Base-by-base conservation (phyloP, 2,888 invertebrate genomes). In the Scelioninae gen. 2 region DNA sequence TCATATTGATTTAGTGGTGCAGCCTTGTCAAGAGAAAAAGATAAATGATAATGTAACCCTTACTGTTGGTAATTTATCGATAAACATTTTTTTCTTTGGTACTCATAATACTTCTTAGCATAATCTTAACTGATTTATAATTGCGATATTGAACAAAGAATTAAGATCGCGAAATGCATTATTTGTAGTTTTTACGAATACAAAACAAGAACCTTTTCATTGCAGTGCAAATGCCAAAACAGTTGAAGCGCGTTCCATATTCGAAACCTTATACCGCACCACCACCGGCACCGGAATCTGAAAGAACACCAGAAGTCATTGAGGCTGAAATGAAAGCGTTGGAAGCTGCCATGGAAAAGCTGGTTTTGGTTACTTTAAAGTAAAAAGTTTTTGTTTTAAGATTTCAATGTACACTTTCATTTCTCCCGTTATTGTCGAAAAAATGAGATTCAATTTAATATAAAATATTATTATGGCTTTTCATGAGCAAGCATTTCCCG, bases 261-360 rank as follows among this genome's bases (percentile, higher is more conserved):
- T 89, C 89, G 67, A 90, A 92, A 11, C 89, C 90, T 15, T 94
- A 93, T 82, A 88, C 89, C 1, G 91, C 93, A 0, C 92, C 93
- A 0, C 89, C 90, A 0, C 90, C 91, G 0, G 89, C 91, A 1
- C 89, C 91, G 0, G 92, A 92, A 0, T 89, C 91, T 2, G 90
- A 91, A 3, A 88, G 93, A 45, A 88, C 91, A 16, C 94, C 94
- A 0, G 94, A 94, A 86, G 92, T 94, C 81, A 92, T 94, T 18
- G 95, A 95, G 80, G 91, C 91, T 0, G 94, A 94, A 83, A 90
- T 93, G 83, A 92, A 91, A 81, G 90, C 88, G 77, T 89, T 92
- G 18, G 94, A 95, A 78, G 88, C 89, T 1, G 92, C 92, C 52
- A 90, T 94, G 81, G 92, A 94, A 79, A 92, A 91, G 75, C 87